Conservation (phyloP, 2,797 vertebrate species). For the Paratrypauchen microcephalus region DNA sequence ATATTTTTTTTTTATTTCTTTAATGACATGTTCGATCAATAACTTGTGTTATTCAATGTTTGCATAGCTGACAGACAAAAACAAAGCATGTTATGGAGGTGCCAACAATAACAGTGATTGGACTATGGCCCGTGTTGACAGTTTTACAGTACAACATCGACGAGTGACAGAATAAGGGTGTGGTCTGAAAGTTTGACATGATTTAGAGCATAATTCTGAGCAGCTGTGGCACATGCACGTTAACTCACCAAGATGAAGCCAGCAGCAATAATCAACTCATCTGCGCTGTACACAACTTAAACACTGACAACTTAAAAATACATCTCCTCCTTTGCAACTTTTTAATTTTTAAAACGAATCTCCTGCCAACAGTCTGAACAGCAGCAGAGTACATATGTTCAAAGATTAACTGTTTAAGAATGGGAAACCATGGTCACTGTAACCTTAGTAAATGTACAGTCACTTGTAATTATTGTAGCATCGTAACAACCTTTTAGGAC, state of each 20-base stretch:
- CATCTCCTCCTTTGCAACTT: conserved; percentile 1
- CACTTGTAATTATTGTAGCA: neutral
- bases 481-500: neutral
- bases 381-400: neutral
- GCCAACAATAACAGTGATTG: neutral
- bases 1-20: neutral
- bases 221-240: conserved; percentile 17
- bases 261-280: conserved; percentile 34
- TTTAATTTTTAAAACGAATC: neutral
- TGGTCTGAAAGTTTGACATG: conserved; percentile 9
- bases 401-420: neutral
- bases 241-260: conserved; percentile 33
- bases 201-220: neutral
- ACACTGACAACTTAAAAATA: conserved; percentile 37
- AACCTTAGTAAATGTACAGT: neutral
- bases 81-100: neutral
- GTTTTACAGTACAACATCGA: conserved; percentile 20
- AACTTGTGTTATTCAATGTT: neutral
- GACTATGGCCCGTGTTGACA: conserved; percentile 34
- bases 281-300: conserved; percentile 35
- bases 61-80: neutral
- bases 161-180: conserved; percentile 15
- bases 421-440: neutral
- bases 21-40: neutral
- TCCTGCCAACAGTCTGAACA: neutral